Base-by-base conservation (phyloP, 2,888 invertebrate species). In the Andrena camellia region DNA sequence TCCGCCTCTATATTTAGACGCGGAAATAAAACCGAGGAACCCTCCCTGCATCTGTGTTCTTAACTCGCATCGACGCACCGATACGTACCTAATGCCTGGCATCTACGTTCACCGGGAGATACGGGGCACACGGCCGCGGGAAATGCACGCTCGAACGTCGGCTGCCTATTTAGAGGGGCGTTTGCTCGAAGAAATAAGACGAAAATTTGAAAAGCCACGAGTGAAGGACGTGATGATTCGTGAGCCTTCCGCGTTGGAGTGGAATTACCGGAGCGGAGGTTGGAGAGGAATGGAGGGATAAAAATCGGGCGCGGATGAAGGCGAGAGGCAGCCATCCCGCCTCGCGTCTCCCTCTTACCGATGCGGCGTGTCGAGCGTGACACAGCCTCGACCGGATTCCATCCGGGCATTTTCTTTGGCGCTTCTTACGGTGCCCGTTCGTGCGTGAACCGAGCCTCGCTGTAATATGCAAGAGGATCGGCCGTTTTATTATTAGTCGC, bases 401-500 rank as follows among this genome's bases (percentile, higher is more conserved):
- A 85, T 81, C 76, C 81, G 64, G 80, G 63, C 80, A 75, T 78
- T 63, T 79, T 74, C 64, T 70, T 77, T 75, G 69, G 69, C 73
- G 72, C 76, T 73, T 78, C 88, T 91, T 87, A 86, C 85, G 83
- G 84, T 82, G 89, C 52, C 74, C 88, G 87, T 82, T 88, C 89
- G 89, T 92, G 92, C 91, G 89, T 91, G 90, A 91, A 91, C 88
- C 84, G 78, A 81, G 76, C 63, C 88, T 64, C 73, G 78, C 78
- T 78, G 79, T 81, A 76, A 86, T 88, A 86, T 85, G 78, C 67
- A 84, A 84, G 83, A 77, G 79, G 86, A 86, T 86, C 82, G 84
- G 74, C 67, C 81, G 84, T 90, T 91, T 91, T 89, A 90, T 90
- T 91, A 91, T 90, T 89, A 89, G 89, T 67, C 82, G 86, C 76